phyloP scores from a whole-genome alignment of 2,888 invertebrate genomes.

The Pollenia amentaria region DNA sequence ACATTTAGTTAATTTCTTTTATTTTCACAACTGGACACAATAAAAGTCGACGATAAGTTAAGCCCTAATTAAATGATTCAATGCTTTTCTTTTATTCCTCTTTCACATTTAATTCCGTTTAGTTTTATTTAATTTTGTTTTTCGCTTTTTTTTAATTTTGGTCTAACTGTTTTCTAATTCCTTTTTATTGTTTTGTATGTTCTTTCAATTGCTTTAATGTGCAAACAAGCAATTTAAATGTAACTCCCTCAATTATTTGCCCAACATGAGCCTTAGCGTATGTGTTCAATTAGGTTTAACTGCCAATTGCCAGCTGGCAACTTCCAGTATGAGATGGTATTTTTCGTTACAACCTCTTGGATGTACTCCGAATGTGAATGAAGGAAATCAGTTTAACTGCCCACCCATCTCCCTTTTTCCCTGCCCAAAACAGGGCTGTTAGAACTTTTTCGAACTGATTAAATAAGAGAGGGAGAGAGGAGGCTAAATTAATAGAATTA shows the following conservation, averaged over 20 bases:
- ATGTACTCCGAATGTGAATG: neutral
- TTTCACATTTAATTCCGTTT: conserved; percentile 32
- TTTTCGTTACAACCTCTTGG: conserved; percentile 40
- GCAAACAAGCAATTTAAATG: conserved; percentile 74
- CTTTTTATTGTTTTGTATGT: conserved; percentile 81
- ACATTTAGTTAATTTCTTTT: conserved; percentile 42
- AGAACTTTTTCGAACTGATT: conserved; percentile 35
- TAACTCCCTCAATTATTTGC: conserved; percentile 66
- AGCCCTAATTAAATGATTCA: conserved; percentile 84
- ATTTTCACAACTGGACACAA: conserved; percentile 49
- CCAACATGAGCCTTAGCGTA: conserved; percentile 65
- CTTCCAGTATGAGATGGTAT: conserved; percentile 42
- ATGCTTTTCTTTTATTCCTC: conserved; percentile 78
- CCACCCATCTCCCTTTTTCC: neutral
- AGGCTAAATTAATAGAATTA: conserved; percentile 46
- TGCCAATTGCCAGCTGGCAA: neutral
- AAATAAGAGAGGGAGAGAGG: neutral
- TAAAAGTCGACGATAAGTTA: conserved; percentile 77
- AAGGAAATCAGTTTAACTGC: neutral
- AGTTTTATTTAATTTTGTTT: conserved; percentile 10
- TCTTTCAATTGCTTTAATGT: conserved; percentile 80
- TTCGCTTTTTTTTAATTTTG: no score
- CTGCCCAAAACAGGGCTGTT: neutral
- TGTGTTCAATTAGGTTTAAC: conserved; percentile 58
- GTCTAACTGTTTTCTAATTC: conserved; percentile 74